A percentile compares a stretch with the other conserved stretches of the same genome.
Conservation (phyloP, 2,113 vertebrate species). For the Promerops cafer region DNA sequence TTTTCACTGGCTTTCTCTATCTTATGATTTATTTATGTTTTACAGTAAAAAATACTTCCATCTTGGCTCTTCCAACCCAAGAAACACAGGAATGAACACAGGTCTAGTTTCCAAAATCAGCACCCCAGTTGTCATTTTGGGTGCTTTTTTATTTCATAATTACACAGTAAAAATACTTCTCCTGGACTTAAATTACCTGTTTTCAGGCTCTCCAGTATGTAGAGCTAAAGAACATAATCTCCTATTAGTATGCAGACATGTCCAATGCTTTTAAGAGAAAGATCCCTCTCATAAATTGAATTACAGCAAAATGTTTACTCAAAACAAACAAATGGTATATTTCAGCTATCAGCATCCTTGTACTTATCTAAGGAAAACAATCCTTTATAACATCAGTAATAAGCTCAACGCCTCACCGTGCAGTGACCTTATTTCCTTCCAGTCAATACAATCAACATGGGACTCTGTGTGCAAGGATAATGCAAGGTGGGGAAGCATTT, state of each 20-base stretch:
- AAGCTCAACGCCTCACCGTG: background rate
- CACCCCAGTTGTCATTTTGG: background rate
- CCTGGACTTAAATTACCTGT: background rate
- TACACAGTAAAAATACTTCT: background rate
- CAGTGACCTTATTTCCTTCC: background rate
- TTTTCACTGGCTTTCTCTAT: background rate
- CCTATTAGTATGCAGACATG: background rate
- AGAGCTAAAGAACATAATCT: background rate
- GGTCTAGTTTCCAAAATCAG: background rate
- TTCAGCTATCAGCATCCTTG: background rate
- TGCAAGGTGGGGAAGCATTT: background rate
- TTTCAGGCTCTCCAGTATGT: background rate
- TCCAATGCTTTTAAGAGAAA: background rate
- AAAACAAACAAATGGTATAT: background rate
- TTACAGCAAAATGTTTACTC: background rate
- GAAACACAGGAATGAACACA: background rate
- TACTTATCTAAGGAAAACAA: background rate
- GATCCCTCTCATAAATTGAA: background rate
- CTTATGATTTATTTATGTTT: background rate
- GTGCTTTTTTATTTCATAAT: background rate
- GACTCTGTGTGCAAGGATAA: background rate
- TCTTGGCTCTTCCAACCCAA: background rate
- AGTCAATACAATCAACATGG: background rate
- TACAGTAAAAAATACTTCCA: background rate
- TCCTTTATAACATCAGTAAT: background rate